phyloP scores from a whole-genome alignment of 2,888 invertebrate species.

The Volucella inflata region DNA sequence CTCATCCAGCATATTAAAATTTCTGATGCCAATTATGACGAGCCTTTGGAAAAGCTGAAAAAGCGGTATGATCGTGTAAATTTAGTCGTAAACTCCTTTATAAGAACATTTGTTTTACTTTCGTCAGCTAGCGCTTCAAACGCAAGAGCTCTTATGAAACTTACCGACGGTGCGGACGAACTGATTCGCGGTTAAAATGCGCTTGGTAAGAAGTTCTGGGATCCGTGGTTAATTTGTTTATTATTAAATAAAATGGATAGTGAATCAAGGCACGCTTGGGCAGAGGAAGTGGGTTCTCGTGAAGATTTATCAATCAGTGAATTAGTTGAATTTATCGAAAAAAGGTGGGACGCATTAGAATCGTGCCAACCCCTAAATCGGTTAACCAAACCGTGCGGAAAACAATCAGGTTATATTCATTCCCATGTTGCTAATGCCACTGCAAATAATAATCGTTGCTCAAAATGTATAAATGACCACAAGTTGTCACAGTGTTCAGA shows the following conservation, averaged over 20 bases:
- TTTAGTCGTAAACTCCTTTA: background rate
- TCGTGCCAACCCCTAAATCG: too few relatives aligned
- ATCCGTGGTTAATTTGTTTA: constrained; percentile 23
- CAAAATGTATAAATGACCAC: constrained; percentile 12
- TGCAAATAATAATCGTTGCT: background rate
- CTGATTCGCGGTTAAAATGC: constrained; percentile 17
- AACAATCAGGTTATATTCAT: constrained; percentile 6
- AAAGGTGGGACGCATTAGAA: constrained; percentile 29
- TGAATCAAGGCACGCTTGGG: constrained; percentile 7
- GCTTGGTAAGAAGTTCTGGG: background rate
- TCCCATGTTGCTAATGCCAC: constrained; percentile 12
- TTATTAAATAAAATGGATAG: constrained; percentile 14
- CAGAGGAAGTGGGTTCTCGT: too few relatives aligned
- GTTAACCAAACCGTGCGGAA: too few relatives aligned
- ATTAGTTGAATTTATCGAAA: constrained; percentile 14
- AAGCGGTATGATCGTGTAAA: background rate
- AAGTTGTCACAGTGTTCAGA: background rate
- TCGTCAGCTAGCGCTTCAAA: background rate
- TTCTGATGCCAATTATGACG: background rate
- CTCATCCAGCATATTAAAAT: background rate
- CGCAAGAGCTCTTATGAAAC: background rate
- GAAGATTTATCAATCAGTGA: background rate
- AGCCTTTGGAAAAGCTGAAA: background rate
- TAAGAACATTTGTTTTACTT: background rate
- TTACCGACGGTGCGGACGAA: constrained; percentile 4